These are phyloP conservation scores for Euwallacea fornicatus DNA, from an alignment of 1,140 invertebrate genomes.

Conservation along the genomic window DNA sequence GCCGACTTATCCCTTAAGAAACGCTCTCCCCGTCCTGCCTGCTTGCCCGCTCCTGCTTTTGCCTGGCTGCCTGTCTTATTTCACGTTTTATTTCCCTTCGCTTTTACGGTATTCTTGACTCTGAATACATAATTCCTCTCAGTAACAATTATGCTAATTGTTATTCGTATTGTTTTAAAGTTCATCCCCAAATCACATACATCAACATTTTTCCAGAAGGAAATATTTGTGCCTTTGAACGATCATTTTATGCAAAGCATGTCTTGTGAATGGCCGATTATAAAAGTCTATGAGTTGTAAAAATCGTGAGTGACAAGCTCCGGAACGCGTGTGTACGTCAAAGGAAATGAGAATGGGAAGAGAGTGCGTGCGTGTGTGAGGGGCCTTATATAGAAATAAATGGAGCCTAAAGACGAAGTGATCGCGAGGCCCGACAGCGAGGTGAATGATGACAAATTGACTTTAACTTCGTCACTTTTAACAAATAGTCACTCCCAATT, in stretches of 20 bases:
- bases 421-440: conserved; percentile 47
- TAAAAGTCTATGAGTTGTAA: conserved; percentile 55
- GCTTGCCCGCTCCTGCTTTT: conserved; percentile 34
- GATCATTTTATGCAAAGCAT: conserved; percentile 51
- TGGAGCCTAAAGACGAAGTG: conserved; percentile 54
- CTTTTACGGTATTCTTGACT: not conserved
- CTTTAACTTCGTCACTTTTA: conserved; percentile 25
- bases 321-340: conserved; percentile 49
- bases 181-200: no score
- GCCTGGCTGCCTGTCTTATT: conserved; percentile 33
- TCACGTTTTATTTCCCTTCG: conserved; percentile 31
- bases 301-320: conserved; percentile 54
- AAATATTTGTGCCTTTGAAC: not conserved
- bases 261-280: conserved; percentile 52
- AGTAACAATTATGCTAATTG: not conserved
- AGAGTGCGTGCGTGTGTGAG: conserved; percentile 38
- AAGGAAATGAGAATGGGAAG: conserved; percentile 53
- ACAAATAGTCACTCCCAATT: conserved; percentile 15
- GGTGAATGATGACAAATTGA: conserved; percentile 47
- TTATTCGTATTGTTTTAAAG: no score
- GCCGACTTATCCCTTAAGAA: conserved; percentile 43
- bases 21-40: conserved; percentile 36
- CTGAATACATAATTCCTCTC: not conserved
- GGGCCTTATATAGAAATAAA: conserved; percentile 47
- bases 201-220: not conserved